These are phyloP conservation scores for Drosophila pseudoobscura DNA, from an alignment of 1,140 invertebrate genomes.

Conservation along the genomic window DNA sequence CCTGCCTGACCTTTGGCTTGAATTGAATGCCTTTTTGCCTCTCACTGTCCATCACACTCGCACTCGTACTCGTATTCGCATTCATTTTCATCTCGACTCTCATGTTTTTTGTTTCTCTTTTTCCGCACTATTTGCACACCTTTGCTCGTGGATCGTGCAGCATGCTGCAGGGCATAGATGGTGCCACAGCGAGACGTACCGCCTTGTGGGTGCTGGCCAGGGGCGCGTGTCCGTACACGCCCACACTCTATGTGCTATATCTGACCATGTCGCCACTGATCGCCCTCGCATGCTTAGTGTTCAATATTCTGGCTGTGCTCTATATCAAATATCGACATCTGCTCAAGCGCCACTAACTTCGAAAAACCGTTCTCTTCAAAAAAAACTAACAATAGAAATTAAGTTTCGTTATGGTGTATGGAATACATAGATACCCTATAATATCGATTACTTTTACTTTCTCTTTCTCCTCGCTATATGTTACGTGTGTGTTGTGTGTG, in stretches of 20 bases:
- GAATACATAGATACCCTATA: no score
- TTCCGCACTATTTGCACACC: no score
- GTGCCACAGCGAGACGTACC: slow-evolving; percentile 34
- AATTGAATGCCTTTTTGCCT: slow-evolving; percentile 5
- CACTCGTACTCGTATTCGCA: slow-evolving; percentile 2
- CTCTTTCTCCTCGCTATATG: slow-evolving; percentile 29
- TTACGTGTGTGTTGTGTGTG: slow-evolving; percentile 33
- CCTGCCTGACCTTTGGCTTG: slow-evolving; percentile 13
- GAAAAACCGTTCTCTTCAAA: not conserved
- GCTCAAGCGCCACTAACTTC: slow-evolving; percentile 47
- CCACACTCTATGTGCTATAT: slow-evolving; percentile 76
- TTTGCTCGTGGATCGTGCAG: slow-evolving; percentile 24
- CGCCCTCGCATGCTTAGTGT: slow-evolving; percentile 74
- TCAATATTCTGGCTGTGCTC: slow-evolving; percentile 76
- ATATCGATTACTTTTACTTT: slow-evolving; percentile 19
- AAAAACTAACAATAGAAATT: slow-evolving; percentile 5
- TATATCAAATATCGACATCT: slow-evolving; percentile 76
- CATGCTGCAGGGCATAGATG: slow-evolving; percentile 53
- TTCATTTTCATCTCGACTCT: slow-evolving; percentile 20
- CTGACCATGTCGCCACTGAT: slow-evolving; percentile 80
- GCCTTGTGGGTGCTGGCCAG: slow-evolving; percentile 67
- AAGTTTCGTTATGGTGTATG: no score
- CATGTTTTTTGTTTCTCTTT: no score
- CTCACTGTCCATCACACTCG: slow-evolving; percentile 4
- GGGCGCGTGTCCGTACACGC: slow-evolving; percentile 78